A percentile compares a stretch with the other conserved stretches of the same genome.
phyloP scores from a whole-genome alignment of 2,888 invertebrate genomes.

The Macaria notata region DNA sequence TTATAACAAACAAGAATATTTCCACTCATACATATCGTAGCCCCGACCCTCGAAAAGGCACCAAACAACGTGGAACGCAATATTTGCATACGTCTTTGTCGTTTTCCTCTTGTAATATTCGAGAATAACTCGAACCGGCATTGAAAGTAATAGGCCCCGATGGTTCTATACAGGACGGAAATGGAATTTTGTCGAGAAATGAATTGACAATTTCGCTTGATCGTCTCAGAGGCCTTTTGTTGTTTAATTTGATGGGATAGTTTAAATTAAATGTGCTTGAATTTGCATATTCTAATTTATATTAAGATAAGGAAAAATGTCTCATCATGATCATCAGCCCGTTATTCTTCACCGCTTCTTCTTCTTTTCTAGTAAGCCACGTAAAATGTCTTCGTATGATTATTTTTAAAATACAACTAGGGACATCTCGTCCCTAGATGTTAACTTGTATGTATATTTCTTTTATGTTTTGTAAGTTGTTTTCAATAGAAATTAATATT shows the following conservation, averaged over 20 bases:
- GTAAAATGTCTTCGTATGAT: no score
- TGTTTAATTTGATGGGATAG: slow-evolving; percentile 26
- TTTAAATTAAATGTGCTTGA: slow-evolving; percentile 1
- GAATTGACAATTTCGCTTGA: slow-evolving; percentile 38
- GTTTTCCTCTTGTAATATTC: slow-evolving; percentile 26
- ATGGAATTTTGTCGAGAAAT: slow-evolving; percentile 41
- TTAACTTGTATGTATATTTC: no score
- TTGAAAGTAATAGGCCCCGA: slow-evolving; percentile 40
- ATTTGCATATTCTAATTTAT: no score
- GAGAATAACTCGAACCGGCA: slow-evolving; percentile 41
- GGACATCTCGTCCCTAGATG: no score
- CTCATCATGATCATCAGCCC: background rate
- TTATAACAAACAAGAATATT: no score
- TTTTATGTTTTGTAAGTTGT: no score
- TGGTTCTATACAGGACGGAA: slow-evolving; percentile 40
- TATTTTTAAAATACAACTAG: no score
- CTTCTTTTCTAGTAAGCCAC: no score
- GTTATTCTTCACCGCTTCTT: no score
- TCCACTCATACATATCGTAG: no score
- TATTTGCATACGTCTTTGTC: slow-evolving; percentile 34
- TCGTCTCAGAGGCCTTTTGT: slow-evolving; percentile 29
- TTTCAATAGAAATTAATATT: no score
- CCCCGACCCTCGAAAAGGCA: slow-evolving; percentile 18
- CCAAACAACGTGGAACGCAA: slow-evolving; percentile 29
- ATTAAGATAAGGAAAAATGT: no score